Conservation (phyloP, 1,140 invertebrate species). For the Ctenoplectra terminalis region DNA sequence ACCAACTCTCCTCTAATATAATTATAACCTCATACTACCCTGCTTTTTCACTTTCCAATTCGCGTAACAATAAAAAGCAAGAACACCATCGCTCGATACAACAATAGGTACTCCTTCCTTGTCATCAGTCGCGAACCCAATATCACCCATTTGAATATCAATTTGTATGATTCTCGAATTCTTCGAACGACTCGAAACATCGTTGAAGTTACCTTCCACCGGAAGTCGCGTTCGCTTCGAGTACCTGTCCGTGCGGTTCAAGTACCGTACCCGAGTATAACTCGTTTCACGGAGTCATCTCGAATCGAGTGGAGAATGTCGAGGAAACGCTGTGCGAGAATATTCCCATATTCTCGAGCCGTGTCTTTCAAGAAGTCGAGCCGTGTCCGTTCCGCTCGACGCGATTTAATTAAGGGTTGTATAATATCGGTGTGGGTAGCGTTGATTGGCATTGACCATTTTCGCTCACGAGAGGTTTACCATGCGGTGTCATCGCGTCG, state of each 20-base stretch:
- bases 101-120: background rate
- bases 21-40: no score
- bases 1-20: no score
- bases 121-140: background rate
- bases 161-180: conserved; percentile 14
- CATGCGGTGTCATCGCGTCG: conserved; percentile 50
- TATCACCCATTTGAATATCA: conserved; percentile 10
- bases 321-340: background rate
- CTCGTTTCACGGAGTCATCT: no score
- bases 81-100: no score
- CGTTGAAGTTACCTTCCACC: conserved; percentile 1
- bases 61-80: background rate
- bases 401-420: conserved; percentile 75
- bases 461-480: conserved; percentile 47
- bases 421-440: conserved; percentile 60
- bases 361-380: background rate
- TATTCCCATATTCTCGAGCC: background rate
- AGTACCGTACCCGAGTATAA: background rate
- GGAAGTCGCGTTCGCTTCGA: background rate
- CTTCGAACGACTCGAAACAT: conserved; percentile 10
- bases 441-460: conserved; percentile 66
- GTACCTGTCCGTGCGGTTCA: background rate
- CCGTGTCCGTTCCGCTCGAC: conserved; percentile 33
- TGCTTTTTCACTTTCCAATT: no score
- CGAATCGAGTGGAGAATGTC: background rate